phyloP scores from a whole-genome alignment of 2,888 invertebrate species.

The Eupithecia inturbata region DNA sequence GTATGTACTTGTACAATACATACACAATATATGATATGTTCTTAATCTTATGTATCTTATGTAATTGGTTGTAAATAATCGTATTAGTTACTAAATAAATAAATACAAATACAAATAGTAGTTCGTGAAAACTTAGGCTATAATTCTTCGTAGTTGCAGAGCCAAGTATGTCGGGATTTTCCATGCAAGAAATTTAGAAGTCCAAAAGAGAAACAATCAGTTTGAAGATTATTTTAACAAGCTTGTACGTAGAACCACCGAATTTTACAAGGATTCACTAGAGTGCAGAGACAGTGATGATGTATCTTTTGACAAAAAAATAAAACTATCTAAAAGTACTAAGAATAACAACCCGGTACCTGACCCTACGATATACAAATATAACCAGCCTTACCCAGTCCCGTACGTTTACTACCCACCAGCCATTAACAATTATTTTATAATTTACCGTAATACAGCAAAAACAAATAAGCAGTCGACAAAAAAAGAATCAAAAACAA shows the following conservation, averaged over 20 bases:
- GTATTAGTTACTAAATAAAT: too few relatives aligned
- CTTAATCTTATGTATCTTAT: too few relatives aligned
- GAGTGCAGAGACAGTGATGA: background rate
- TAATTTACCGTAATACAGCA: background rate
- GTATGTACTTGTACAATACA: too few relatives aligned
- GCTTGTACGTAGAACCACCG: background rate
- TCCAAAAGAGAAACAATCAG: background rate
- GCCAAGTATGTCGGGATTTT: background rate
- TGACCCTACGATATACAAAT: background rate
- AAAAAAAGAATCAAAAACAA: background rate
- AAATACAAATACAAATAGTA: too few relatives aligned
- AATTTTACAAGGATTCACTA: background rate
- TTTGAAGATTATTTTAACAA: constrained; percentile 9
- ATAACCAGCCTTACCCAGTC: background rate
- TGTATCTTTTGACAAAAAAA: background rate
- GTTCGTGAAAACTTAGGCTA: too few relatives aligned
- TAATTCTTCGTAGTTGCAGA: background rate
- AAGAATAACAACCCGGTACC: background rate
- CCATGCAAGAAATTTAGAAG: background rate
- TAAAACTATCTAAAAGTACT: background rate
- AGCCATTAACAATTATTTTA: background rate
- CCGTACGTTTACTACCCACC: background rate
- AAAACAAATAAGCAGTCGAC: background rate
- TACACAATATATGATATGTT: too few relatives aligned
- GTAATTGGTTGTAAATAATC: too few relatives aligned